Evolutionary conservation across 2,888 invertebrate species (phyloP), one percentile per base, ranked within the genome.

Genomic region (Amitus sp.): DNA sequence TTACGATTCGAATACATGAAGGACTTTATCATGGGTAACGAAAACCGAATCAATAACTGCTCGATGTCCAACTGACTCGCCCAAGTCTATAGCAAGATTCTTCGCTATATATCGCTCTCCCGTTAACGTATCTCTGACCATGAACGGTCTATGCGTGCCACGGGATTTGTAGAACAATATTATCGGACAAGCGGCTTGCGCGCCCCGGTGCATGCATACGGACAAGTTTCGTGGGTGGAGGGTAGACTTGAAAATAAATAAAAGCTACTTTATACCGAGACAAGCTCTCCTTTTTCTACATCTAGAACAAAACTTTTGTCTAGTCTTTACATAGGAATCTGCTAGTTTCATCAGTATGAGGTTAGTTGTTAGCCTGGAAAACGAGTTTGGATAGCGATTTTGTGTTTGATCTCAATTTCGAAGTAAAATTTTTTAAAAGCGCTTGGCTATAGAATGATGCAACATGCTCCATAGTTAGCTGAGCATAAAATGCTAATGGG

Each of bases 31-130:
- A 68, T 76, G 76, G 76, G 75, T 76, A 75, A 76, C 74, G 76
- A 67, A 76, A 75, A 73, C 74, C 74, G 76, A 75, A 76, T 76
- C 75, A 76, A 76, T 76, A 76, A 76, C 30, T 17, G 66, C 66
- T 18, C 15, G 67, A 68, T 64, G 68, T 67, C 65, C 76, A 74
- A 67, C 62, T 62, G 58, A 58, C 65, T 65, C 66, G 47, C 52
- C 58, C 55, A 53, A 60, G 64, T 57, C 66, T 59, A 54, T 47
- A 51, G 57, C 43, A n/a, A 15, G 19, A 33, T 43, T n/a, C 53
- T 19, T 34, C 43, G 51, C 2, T 19, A 30, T 15, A 27, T 17
- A 51, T 43, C 45, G 33, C 34, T 20, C 23, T 45, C 46, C 23
- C 47, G 39, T 45, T 42, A 37, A 20, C 53, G 56, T 50, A 33